phyloP scores from a whole-genome alignment of 1,140 invertebrate species.

The Drosophila parvula region DNA sequence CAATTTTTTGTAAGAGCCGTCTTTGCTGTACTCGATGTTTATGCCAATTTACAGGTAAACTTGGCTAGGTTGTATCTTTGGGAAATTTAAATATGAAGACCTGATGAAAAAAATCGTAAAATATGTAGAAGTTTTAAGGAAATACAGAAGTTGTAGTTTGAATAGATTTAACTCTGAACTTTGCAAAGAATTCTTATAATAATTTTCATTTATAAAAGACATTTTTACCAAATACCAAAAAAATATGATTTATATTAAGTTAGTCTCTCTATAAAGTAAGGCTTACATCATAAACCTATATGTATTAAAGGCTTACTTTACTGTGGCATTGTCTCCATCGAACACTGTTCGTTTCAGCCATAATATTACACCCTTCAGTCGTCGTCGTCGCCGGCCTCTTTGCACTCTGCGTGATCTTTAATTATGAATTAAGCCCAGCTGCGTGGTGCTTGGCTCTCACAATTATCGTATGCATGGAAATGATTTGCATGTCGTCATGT shows the following conservation, averaged over 20 bases:
- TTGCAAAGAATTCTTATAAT: not conserved
- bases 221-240: not conserved
- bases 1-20: constrained; percentile 17
- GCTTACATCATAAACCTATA: not conserved
- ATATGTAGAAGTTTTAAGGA: too few relatives aligned
- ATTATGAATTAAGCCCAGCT: constrained; percentile 52
- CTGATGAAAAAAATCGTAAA: not conserved
- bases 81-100: not conserved
- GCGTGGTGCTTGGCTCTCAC: constrained; percentile 34
- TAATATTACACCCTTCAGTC: constrained; percentile 12
- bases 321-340: constrained; percentile 19
- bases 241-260: not conserved
- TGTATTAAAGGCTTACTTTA: not conserved
- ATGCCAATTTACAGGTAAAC: constrained; percentile 27
- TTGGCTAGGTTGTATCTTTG: not conserved
- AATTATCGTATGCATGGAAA: constrained; percentile 43
- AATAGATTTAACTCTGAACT: not conserved
- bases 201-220: not conserved
- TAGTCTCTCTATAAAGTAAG: not conserved
- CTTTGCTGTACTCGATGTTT: constrained; percentile 19
- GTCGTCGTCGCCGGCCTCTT: constrained; percentile 30
- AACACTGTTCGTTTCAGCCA: constrained; percentile 20
- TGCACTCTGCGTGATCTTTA: constrained; percentile 50
- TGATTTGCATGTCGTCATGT: constrained; percentile 46
- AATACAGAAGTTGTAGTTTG: too few relatives aligned